Conservation (phyloP, 2,888 invertebrate genomes). For the Ganaspis brasiliensis region DNA sequence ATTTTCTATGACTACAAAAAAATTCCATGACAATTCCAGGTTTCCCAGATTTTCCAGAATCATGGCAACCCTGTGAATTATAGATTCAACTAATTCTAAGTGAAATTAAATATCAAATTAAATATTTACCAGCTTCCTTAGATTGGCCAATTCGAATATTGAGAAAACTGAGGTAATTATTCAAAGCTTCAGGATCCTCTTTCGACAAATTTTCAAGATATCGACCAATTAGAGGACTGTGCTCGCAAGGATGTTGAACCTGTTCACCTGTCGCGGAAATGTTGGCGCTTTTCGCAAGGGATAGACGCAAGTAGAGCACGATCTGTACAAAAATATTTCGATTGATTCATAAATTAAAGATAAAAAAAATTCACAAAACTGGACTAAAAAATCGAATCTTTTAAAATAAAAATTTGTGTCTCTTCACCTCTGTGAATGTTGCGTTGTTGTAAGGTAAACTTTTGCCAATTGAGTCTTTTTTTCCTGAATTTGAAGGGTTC, state of each 20-base stretch:
- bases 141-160: slow-evolving; percentile 84
- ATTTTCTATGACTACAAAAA: too few species aligned
- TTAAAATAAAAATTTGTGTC: slow-evolving; percentile 27
- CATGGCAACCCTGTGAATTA: too few species aligned
- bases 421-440: slow-evolving; percentile 87
- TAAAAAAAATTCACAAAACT: too few species aligned
- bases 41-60: too few species aligned
- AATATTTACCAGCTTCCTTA: slow-evolving; percentile 80
- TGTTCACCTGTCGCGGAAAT: slow-evolving; percentile 81
- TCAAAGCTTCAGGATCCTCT: slow-evolving; percentile 83
- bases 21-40: too few species aligned
- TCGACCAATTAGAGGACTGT: slow-evolving; percentile 85
- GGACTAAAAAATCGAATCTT: neutral
- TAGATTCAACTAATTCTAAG: too few species aligned
- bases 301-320: slow-evolving; percentile 90
- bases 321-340: too few species aligned
- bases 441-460: slow-evolving; percentile 87
- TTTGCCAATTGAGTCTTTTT: slow-evolving; percentile 84
- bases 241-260: slow-evolving; percentile 84
- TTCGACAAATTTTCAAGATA: slow-evolving; percentile 84
- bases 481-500: slow-evolving; percentile 80
- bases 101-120: slow-evolving; percentile 6
- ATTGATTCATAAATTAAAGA: slow-evolving; percentile 2
- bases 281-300: slow-evolving; percentile 86
- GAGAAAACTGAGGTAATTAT: slow-evolving; percentile 86